Evolutionary conservation across 1,140 invertebrate genomes (phyloP), one percentile per base, ranked within the genome.

Genomic region (Drosophila sechellia): DNA sequence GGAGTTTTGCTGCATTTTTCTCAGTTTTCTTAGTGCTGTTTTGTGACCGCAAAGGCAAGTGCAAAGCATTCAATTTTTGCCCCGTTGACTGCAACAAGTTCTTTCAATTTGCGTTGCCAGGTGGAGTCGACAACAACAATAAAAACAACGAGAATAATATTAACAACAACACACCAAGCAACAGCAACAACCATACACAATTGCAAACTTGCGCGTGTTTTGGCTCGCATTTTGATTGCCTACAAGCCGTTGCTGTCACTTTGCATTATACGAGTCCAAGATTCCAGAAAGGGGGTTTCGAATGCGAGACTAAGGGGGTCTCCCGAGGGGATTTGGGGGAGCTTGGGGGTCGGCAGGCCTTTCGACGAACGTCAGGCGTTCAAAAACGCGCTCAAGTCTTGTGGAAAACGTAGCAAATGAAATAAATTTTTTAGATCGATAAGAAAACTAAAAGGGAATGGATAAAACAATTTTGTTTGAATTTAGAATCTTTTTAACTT

Each of bases 1-100:
- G n/a, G 3, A 58, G 58, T 46, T 42, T 31, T 48, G 20, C 46
- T 48, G 22, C 1, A 8, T 13, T 25, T 25, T 45, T 45, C 40
- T 42, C 5, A 13, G 8, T 12, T 46, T 13, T 25, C 55, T 39
- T 57, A 58, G 43, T 71, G 61, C 39, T 42, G 66, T 52, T 71
- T 75, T 77, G 64, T 81, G 77, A 85, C 84, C 84, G 84, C 84
- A 89, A 65, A 76, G 73, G 79, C 85, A 87, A 87, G 84, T 87
- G 80, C 72, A 89, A 90, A 84, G 72, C 83, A 89, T 90, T 90
- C 84, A 87, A 87, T 87, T 87, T 87, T 87, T 89, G 79, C 79
- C 73, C 72, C 65, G 75, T 65, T 70, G 73, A 77, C 64, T 77
- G 74, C 84, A 89, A 89, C 84, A 89, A 89, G 84, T 90, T 89